Evolutionary conservation across 2,888 invertebrate species (phyloP), one percentile per base, ranked within the genome.

Genomic region (Drosophila recens): DNA sequence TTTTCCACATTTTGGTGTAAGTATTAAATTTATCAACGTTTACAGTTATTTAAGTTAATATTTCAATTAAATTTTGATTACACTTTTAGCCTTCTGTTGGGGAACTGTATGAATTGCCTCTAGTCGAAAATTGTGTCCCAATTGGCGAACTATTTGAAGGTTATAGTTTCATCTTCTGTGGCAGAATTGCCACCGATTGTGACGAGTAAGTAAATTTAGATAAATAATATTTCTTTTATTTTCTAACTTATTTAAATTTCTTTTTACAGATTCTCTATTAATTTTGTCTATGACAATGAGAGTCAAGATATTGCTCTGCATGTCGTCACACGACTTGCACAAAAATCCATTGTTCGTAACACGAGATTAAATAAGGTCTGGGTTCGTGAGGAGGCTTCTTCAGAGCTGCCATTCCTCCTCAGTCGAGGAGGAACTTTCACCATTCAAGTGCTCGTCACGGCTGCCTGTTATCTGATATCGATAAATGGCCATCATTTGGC

Each of bases 401-500:
- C 76, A 87, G 10, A 15, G 3, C 30, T 56, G 11, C 77, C 73
- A 0, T 71, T 65, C 9, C 23, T 46, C 3, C 13, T 46, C 1
- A 46, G n/a, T 1, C 71, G 27, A 2, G 59, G 58, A n/a, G 57
- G 27, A 15, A 27, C 33, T 3, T 64, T 65, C 2, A 92, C 77
- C 80, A 38, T 91, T 87, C 94, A 94, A 86, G 92, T 95, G 45
- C 90, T 95, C 10, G 91, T 95, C 0, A 94, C 95, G 10, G 93
- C 94, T 42, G 92, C 93, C 13, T 93, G 94, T 68, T 95, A 94
- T 36, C 86, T 94, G 89, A 94, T 96, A 82, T 94, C 96, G 0
- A 93, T 96, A 1, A 95, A 97, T 90, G 96, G 96, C 0, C 93
- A 93, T 67, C 96, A 96, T 89, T 95, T 95, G 88, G 95, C 96